A percentile compares a stretch with the other conserved stretches of the same genome.
phyloP scores from a whole-genome alignment of 2,113 vertebrate species.

The Aythya baeri region DNA sequence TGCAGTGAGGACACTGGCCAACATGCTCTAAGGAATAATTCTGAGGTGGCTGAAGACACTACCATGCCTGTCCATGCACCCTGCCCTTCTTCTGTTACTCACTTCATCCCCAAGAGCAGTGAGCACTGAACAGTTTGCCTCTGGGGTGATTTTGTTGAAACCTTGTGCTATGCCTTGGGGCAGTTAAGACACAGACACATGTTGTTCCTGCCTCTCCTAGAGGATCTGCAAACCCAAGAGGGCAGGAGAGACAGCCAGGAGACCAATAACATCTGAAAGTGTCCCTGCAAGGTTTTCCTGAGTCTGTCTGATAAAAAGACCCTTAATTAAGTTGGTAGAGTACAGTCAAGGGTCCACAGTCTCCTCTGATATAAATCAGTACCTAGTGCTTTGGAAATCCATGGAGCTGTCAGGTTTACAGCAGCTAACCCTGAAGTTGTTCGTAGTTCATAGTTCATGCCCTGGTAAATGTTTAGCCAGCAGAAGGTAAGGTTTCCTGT shows the following conservation, averaged over 20 bases:
- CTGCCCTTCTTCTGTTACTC: slow-evolving; percentile 47
- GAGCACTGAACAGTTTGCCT: neutral
- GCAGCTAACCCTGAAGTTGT: neutral
- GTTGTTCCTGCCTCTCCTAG: neutral
- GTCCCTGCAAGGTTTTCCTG: neutral
- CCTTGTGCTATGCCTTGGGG: neutral
- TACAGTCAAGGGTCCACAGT: neutral
- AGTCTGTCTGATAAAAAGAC: neutral
- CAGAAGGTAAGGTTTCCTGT: neutral
- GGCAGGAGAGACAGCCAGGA: neutral
- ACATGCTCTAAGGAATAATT: neutral
- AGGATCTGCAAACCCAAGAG: neutral
- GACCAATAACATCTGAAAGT: neutral
- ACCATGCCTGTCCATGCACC: neutral
- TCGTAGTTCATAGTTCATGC: neutral
- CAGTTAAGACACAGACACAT: neutral
- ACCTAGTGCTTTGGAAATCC: neutral
- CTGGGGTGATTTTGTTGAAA: neutral
- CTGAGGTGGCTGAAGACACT: slow-evolving; percentile 25
- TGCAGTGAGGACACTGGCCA: slow-evolving; percentile 8
- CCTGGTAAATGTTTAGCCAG: neutral
- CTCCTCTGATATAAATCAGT: neutral
- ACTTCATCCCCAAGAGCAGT: neutral
- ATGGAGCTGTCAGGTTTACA: neutral
- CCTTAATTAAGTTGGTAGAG: neutral